Evolutionary conservation across 2,888 invertebrate genomes (phyloP), one percentile per base, ranked within the genome.

Genomic region (Hetaerina titia): DNA sequence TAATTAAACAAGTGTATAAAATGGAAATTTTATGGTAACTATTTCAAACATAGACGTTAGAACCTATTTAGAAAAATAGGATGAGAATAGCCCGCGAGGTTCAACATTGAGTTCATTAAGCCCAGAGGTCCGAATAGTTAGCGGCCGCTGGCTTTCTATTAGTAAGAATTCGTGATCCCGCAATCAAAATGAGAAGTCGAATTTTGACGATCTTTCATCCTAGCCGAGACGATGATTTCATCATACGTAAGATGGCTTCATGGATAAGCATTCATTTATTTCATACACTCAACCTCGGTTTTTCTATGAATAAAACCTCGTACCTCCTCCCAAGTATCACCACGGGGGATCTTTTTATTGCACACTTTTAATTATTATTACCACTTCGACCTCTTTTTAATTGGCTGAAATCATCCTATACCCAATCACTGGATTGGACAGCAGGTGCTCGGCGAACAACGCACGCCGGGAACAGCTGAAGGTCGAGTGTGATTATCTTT

Each of bases 401-500:
- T 81, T 81, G 31, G 81, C 7, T 31, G 13, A 31, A 81, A 81
- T 25, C 25, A 25, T 81, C n/a, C 2, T 31, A 11, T 81, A 17
- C 69, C 9, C 25, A 74, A 74, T 74, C n/a, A 74, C 25, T 6
- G 81, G 81, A 31, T 25, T 31, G 15, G 31, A 31, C 81, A 25
- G 31, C 81, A 81, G 81, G 81, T 81, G 81, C 11, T 2, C n/a
- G 19, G 69, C 25, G 31, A 31, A 69, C 25, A 25, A 81, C 81
- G 81, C 25, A 25, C 25, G 31, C 13, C 31, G 25, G 5, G 81
- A 81, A 31, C 81, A 81, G 81, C 25, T 81, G 81, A 81, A 81
- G 81, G 81, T 31, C 81, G 81, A 81, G 81, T 31, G 25, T 81
- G 81, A 81, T 81, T 13, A 81, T 81, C 81, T 81, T 81, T 81